phyloP scores from a whole-genome alignment of 2,113 vertebrate genomes.

The Mesembrinibis cayennensis region DNA sequence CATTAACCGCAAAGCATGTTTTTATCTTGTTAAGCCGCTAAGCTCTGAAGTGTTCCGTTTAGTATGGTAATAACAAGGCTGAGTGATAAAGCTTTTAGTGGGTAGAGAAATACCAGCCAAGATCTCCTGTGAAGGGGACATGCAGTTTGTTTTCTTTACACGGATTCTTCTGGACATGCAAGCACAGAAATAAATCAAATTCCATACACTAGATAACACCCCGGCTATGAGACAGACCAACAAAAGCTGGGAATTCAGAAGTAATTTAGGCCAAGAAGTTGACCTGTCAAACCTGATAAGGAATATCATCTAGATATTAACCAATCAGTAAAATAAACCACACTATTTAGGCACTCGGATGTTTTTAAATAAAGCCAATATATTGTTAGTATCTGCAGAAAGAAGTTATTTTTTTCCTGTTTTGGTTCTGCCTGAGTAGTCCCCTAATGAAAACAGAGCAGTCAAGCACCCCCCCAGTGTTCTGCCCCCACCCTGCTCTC shows the following conservation, averaged over 20 bases:
- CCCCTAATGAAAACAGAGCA: not conserved
- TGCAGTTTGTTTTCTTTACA: conserved; percentile 44
- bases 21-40: conserved; percentile 62
- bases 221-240: not conserved
- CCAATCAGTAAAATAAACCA: not conserved
- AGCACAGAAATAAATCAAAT: conserved; percentile 51
- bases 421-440: not conserved
- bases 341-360: not conserved
- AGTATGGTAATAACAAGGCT: conserved; percentile 65
- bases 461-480: not conserved
- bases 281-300: conserved; percentile 31
- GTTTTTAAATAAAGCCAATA: not conserved
- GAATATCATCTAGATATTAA: not conserved
- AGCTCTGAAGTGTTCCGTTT: conserved; percentile 62
- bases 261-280: not conserved
- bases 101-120: conserved; percentile 56
- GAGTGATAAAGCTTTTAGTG: conserved; percentile 64
- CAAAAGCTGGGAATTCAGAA: conserved; percentile 4
- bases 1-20: conserved; percentile 64
- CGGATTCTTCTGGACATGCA: conserved; percentile 19
- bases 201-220: not conserved
- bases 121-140: conserved; percentile 41
- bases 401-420: not conserved
- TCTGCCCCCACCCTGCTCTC: not conserved
- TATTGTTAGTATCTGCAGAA: not conserved